A percentile compares a stretch with the other conserved stretches of the same genome.
Evolutionary conservation across 2,888 invertebrate species (phyloP).

Genomic region (Miltochrista miniata): DNA sequence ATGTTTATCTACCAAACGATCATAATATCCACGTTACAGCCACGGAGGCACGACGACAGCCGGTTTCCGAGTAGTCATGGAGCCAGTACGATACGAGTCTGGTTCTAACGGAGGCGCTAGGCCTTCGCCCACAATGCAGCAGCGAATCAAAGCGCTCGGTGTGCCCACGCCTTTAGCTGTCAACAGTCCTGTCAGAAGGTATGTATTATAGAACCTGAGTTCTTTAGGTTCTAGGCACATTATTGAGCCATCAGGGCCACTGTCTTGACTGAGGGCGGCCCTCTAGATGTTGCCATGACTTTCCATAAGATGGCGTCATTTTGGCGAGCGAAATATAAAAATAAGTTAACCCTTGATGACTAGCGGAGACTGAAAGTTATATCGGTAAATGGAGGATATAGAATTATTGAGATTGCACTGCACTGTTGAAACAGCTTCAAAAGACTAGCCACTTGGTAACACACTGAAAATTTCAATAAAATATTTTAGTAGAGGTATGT

Average conservation of each 20-base stretch:
- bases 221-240: too few species aligned
- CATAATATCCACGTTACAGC: constrained; percentile 49
- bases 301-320: too few species aligned
- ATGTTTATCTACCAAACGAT: too few species aligned
- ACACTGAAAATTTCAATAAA: too few species aligned
- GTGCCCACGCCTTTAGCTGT: constrained; percentile 94
- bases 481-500: background rate
- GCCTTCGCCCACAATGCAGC: constrained; percentile 93
- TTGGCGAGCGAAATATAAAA: too few species aligned
- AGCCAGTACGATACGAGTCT: constrained; percentile 72
- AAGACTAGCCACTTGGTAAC: too few species aligned
- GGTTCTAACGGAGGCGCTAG: constrained; percentile 74
- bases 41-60: constrained; percentile 72
- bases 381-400: background rate
- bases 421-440: too few species aligned
- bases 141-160: constrained; percentile 94
- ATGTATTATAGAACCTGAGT: constrained; percentile 39
- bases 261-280: too few species aligned
- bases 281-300: too few species aligned
- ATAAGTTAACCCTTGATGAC: too few species aligned
- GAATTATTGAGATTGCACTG: background rate
- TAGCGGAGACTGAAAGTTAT: constrained; percentile 37
- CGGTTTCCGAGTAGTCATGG: constrained; percentile 80
- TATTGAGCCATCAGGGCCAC: too few species aligned
- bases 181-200: constrained; percentile 95